Base-by-base conservation (phyloP, 1,140 invertebrate genomes). In the Neodiprion fabricii region DNA sequence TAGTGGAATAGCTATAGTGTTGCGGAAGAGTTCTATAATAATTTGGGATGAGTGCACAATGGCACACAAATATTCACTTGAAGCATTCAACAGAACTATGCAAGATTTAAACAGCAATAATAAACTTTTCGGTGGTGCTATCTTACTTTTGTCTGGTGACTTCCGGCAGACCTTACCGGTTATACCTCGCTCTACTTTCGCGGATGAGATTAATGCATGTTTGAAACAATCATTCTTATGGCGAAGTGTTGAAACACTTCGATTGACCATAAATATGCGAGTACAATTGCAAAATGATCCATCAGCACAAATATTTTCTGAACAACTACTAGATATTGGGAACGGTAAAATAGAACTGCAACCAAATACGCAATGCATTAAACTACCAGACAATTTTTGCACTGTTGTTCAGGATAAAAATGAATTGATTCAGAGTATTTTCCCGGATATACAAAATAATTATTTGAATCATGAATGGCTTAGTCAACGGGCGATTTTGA, bases 181-280 rank as follows among this genome's bases (percentile, higher is more conserved):
- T 28, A 83, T 85, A 73, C 79, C 79, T 61, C 76, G 78, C 48
- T 72, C 81, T 81, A 89, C 88, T 79, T 79, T 79, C 48, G 85
- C 85, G 71, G 85, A 88, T 81, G 82, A 86, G 77, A 75, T 89
- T 0, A 85, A 87, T 73, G 84, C 85, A 72, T 89, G 83, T 78
- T 79, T 89, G 48, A 90, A 89, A 82, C 78, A 78, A 78, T 89
- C 87, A 40, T 17, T 11, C 75, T 79, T 89, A 72, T 88, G 86
- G 83, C 75, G 74, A 76, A 75, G 81, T 77, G 81, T 86, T 75
- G 74, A 83, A 74, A 84, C 65, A 80, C n/a, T 87, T 61, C 71
- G 77, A 17, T 79, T 88, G 75, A 79, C 73, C 28, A 80, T 67
- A 74, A 86, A 87, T 78, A 87, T 85, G 81, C 76, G 81, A 73